These are phyloP conservation scores for Gallinago paraguaiae DNA, from an alignment of 2,113 vertebrate genomes.

Conservation along the genomic window DNA sequence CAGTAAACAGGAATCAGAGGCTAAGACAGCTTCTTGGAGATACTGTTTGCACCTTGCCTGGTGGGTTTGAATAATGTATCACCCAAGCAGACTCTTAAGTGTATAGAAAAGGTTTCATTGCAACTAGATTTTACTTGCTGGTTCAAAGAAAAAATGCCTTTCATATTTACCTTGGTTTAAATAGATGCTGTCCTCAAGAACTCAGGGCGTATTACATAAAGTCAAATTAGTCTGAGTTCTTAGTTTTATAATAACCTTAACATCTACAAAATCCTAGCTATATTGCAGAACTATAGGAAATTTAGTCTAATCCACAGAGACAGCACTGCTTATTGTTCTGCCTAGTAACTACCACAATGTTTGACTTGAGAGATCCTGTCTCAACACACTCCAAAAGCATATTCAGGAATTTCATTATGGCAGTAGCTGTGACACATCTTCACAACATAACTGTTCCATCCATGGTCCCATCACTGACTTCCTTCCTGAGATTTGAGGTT, in stretches of 20 bases:
- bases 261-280: neutral
- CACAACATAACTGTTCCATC: neutral
- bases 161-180: neutral
- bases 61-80: neutral
- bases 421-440: neutral
- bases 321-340: neutral
- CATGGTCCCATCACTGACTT: neutral
- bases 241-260: neutral
- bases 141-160: neutral
- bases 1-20: constrained; percentile 39
- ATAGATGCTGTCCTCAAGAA: neutral
- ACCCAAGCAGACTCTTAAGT: neutral
- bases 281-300: neutral
- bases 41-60: neutral
- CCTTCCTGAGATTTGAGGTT: neutral
- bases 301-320: neutral
- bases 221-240: neutral
- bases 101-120: neutral
- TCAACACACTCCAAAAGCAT: neutral
- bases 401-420: neutral
- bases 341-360: neutral
- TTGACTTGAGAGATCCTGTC: neutral
- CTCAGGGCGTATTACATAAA: neutral
- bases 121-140: neutral
- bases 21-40: neutral